Base-by-base conservation (phyloP, 1,140 invertebrate genomes). In the Hermetia illucens region DNA sequence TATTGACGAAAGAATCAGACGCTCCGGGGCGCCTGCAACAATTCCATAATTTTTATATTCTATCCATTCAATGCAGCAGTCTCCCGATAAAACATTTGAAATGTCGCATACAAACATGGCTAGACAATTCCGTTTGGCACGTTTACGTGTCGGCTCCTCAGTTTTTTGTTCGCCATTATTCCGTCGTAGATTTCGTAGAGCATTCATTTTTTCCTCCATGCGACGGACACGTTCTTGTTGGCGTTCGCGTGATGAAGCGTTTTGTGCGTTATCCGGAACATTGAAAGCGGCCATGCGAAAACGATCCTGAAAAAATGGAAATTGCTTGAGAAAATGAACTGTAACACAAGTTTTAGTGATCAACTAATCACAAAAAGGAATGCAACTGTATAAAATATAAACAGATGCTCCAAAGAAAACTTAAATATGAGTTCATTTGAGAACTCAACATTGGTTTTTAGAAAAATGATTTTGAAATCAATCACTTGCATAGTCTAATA, bases 71-170 rank as follows among this genome's bases (percentile, higher is more conserved):
- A 82, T 82, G 37, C 62, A 63, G 15, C 71, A 71, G 30, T 79
- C 72, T 51, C 66, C 60, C n/a, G 81, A 52, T 34, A 59, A 21
- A 12, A 82, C 74, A 30, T 75, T 65, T 13, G 74, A 75, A 39
- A 93, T 82, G 58, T 94, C 87, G 27, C 92, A 64, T n/a, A 90
- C 79, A 65, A 86, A 89, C 53, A 92, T 70, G 22, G 77, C 76
- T 49, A 92, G 66, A 4, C 75, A 74, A 45, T 79, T 79, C 36
- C 68, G 53, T 49, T 55, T 64, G 53, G 40, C 55, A 38, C 61
- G 69, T 63, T 52, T 73, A 55, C 32, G 65, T 43, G 52, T 51
- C 5, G 43, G 58, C 36, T 50, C 52, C 4, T 57, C 50, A 19
- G 50, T 36, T 39, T 50, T 48, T 10, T 47, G 52, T 20, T 34